Percentiles rank a stretch among this genome's conserved stretches.
Evolutionary conservation across 2,797 vertebrate species (phyloP).

Genomic region (Mus spretus): DNA sequence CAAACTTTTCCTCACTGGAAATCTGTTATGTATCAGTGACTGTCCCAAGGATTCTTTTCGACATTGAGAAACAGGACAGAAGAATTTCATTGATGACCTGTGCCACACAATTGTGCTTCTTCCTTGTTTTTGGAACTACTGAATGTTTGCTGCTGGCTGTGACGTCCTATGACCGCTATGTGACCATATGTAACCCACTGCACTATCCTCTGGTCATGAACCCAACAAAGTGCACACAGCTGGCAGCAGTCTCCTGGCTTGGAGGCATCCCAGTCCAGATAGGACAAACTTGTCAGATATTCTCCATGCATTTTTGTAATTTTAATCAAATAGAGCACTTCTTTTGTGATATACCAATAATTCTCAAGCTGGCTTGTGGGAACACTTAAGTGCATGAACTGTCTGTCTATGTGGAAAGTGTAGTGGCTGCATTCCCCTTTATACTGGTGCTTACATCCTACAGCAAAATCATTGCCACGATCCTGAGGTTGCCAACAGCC

Average conservation of each 20-base stretch:
- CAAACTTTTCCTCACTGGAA: constrained; percentile 71
- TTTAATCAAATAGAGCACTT: constrained; percentile 68
- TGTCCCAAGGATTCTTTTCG: constrained; percentile 56
- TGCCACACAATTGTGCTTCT: background rate
- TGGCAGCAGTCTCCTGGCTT: no score
- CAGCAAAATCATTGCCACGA: constrained; percentile 33
- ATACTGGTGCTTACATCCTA: constrained; percentile 70
- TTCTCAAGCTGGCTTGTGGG: constrained; percentile 66
- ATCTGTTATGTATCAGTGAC: constrained; percentile 73
- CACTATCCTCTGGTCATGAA: no score
- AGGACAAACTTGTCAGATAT: no score
- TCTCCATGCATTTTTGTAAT: no score
- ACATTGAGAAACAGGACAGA: constrained; percentile 35
- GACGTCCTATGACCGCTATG: no score
- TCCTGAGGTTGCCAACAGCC: constrained; percentile 52
- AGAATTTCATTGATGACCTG: constrained; percentile 5
- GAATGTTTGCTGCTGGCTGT: no score
- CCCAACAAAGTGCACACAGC: no score
- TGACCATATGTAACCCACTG: no score
- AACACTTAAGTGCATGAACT: constrained; percentile 44
- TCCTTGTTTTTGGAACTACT: no score
- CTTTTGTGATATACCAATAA: constrained; percentile 78
- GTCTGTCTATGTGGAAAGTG: background rate
- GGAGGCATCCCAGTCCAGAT: no score
- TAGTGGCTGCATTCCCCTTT: background rate